These are phyloP conservation scores for Drosophila nebulosa DNA, from an alignment of 1,140 invertebrate genomes.

Conservation along the genomic window DNA sequence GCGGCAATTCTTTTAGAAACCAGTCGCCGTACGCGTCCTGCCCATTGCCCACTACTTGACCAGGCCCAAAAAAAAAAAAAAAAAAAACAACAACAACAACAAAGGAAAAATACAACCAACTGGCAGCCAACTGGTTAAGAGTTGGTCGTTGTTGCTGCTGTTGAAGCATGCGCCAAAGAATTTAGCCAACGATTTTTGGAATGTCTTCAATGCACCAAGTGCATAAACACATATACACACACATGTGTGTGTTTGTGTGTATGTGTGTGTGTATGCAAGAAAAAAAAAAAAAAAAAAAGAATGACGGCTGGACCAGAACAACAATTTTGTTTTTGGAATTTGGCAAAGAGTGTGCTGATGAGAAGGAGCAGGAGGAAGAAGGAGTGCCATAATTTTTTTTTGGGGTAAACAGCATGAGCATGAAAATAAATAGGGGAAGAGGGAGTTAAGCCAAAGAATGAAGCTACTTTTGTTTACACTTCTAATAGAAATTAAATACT, in stretches of 20 bases:
- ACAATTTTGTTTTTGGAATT: constrained; percentile 1
- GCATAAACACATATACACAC: constrained; percentile 37
- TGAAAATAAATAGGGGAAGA: too few species aligned
- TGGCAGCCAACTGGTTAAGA: constrained; percentile 54
- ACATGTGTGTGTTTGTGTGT: neutral
- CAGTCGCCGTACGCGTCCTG: constrained; percentile 44
- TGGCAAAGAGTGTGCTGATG: neutral
- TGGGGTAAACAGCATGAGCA: too few species aligned
- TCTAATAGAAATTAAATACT: too few species aligned
- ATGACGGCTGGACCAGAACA: constrained; percentile 20
- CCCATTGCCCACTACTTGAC: constrained; percentile 41
- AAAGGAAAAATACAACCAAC: constrained; percentile 48
- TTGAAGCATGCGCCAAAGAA: constrained; percentile 74
- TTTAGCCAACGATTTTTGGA: constrained; percentile 71
- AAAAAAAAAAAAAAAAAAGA: constrained; percentile 30
- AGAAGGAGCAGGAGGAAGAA: neutral
- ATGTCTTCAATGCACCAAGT: constrained; percentile 71
- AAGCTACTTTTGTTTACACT: too few species aligned
- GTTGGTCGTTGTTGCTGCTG: constrained; percentile 20
- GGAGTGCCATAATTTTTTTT: too few species aligned
- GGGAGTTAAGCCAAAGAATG: too few species aligned
- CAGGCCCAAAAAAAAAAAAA: constrained; percentile 13
- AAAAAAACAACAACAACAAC: constrained; percentile 6
- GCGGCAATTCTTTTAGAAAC: constrained; percentile 51
- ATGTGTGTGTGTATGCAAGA: neutral